Evolutionary conservation across 2,888 invertebrate genomes (phyloP).

Genomic region (Rhagophthalmus giganteus): DNA sequence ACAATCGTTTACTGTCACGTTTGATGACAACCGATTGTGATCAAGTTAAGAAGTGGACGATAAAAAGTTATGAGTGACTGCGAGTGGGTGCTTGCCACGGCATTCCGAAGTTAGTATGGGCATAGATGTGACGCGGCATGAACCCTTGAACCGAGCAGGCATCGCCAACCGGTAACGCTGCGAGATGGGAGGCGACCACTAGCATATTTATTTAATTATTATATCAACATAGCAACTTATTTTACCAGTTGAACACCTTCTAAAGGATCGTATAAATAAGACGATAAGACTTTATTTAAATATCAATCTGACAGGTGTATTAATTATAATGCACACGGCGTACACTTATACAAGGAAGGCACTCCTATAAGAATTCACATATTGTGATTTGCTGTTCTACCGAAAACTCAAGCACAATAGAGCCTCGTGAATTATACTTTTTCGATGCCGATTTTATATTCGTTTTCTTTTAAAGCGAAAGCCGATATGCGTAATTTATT

Average conservation of each 20-base stretch:
- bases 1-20: slow-evolving; percentile 15
- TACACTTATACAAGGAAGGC: background rate
- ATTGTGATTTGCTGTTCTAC: background rate
- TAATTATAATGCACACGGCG: background rate
- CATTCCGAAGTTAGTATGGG: background rate
- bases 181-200: slow-evolving; percentile 3
- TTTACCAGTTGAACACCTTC: slow-evolving; percentile 2
- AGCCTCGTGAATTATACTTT: background rate
- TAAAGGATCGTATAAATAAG: background rate
- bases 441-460: no score
- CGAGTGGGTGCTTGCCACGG: slow-evolving; percentile 4
- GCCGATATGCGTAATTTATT: no score
- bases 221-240: slow-evolving; percentile 19
- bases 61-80: slow-evolving; percentile 4
- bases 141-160: slow-evolving; percentile 10
- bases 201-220: slow-evolving; percentile 24
- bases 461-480: no score
- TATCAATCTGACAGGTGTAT: background rate
- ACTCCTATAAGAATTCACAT: background rate
- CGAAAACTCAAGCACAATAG: background rate
- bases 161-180: background rate
- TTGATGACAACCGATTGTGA: slow-evolving; percentile 11
- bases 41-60: slow-evolving; percentile 5
- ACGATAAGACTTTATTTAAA: background rate
- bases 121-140: background rate